Evolutionary conservation across 1,140 invertebrate species (phyloP), one percentile per base, ranked within the genome.

Genomic region (Brachionus plicatilis): DNA sequence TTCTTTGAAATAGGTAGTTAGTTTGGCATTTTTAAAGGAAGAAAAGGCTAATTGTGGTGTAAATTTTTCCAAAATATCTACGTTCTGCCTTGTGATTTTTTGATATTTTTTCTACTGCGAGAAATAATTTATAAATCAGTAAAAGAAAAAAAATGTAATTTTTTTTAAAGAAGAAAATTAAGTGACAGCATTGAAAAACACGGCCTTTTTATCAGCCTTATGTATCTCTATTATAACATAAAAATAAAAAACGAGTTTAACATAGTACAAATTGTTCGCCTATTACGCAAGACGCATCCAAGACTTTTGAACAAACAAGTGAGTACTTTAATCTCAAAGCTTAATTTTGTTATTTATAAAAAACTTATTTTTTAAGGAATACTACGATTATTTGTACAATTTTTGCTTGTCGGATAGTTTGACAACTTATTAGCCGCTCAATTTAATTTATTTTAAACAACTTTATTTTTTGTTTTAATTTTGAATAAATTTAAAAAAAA

Each of bases 371-470:
- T 14, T 50, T 7, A 76, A 76, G 43, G 43, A 76, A 76, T 29
- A 76, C n/a, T 76, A 50, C 72, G 43, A 76, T 6, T 76, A 76
- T 50, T 76, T 76, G 47, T 76, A 76, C 27, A 47, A 76, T 29
- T 50, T 76, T 76, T 76, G 72, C 33, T 76, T 45, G 47, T 50
- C 47, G 45, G 72, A 76, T n/a, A 50, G 2, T 50, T 50, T 76
- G 9, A 29, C 50, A 50, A 27, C 41, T 1, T 50, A 50, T 37
- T 76, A 76, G 27, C 17, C 47, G 43, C 72, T 76, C 43, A 47
- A 76, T 75, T 75, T 75, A 45, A 75, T 75, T 72, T 72, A 72
- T 37, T 75, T 43, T 24, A 45, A 75, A 43, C n/a, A 75, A 75
- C 14, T 75, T 45, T 75, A 33, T 43, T 75, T 75, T 75, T 41